These are phyloP conservation scores for Podarcis raffonei DNA, from an alignment of 2,113 vertebrate species.

Conservation along the genomic window DNA sequence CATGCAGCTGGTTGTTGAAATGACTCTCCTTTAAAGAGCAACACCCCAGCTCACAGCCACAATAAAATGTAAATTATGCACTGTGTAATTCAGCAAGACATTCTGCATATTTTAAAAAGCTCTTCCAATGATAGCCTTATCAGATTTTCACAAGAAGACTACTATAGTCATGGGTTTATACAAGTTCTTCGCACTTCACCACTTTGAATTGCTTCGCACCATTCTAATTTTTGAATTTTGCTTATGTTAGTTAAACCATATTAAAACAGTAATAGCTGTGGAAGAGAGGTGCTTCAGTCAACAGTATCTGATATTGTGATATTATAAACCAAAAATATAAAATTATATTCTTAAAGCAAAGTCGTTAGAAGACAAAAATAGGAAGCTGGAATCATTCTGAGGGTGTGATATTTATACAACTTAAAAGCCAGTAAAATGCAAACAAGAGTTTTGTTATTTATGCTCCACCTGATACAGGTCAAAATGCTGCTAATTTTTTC, in stretches of 20 bases:
- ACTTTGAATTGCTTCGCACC: conserved; percentile 27
- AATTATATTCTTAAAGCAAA: too few relatives aligned
- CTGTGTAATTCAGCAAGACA: conserved; percentile 26
- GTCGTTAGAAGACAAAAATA: too few relatives aligned
- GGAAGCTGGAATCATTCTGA: conserved; percentile 56
- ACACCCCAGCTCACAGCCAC: conserved; percentile 46
- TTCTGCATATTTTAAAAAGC: not conserved
- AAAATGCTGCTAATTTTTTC: conserved; percentile 14
- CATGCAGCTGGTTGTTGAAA: conserved; percentile 49
- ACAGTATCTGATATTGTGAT: not conserved
- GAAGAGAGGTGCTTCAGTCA: not conserved
- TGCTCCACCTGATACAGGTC: not conserved
- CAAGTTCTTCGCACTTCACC: conserved; percentile 5
- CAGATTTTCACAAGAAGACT: not conserved
- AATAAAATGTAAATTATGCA: conserved; percentile 48
- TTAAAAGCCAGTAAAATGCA: not conserved
- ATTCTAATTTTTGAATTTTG: not conserved
- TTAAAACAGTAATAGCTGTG: not conserved
- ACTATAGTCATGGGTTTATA: not conserved
- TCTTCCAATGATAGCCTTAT: conserved; percentile 31
- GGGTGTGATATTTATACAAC: conserved; percentile 47
- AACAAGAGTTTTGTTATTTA: conserved; percentile 28
- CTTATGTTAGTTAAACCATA: not conserved
- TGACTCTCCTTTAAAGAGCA: conserved; percentile 50
- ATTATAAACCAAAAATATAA: conserved; percentile 39